Conservation (phyloP, 2,113 vertebrate species). For the Otus sunia region DNA sequence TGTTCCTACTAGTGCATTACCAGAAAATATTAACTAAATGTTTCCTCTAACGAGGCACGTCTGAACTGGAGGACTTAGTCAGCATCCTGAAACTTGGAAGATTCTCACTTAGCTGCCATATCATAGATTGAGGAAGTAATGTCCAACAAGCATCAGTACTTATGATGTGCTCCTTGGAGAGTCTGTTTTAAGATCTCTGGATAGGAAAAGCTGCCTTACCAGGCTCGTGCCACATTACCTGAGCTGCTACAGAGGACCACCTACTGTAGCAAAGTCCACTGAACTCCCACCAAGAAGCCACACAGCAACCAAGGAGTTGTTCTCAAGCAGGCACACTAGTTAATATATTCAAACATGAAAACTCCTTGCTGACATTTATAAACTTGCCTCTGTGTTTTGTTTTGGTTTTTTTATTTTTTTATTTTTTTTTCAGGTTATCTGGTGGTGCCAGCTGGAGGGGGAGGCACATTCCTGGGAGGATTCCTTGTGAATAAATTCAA, state of each 20-base stretch:
- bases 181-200: background rate
- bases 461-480: slow-evolving; percentile 92
- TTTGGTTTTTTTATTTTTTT: background rate
- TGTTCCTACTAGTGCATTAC: background rate
- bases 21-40: background rate
- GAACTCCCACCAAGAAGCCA: background rate
- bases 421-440: slow-evolving; percentile 80
- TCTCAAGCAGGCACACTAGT: background rate
- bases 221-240: background rate
- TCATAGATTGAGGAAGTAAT: background rate
- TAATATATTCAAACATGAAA: background rate
- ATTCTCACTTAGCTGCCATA: accelerated
- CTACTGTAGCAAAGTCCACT: background rate
- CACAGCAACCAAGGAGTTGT: background rate
- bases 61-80: background rate
- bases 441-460: slow-evolving; percentile 92
- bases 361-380: background rate
- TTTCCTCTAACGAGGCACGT: background rate
- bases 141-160: background rate
- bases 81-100: background rate
- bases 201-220: background rate
- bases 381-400: background rate
- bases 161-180: background rate
- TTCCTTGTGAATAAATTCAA: slow-evolving; percentile 91
- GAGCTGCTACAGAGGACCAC: background rate